Conservation (phyloP, 2,888 invertebrate genomes). For the Macaria notata region DNA sequence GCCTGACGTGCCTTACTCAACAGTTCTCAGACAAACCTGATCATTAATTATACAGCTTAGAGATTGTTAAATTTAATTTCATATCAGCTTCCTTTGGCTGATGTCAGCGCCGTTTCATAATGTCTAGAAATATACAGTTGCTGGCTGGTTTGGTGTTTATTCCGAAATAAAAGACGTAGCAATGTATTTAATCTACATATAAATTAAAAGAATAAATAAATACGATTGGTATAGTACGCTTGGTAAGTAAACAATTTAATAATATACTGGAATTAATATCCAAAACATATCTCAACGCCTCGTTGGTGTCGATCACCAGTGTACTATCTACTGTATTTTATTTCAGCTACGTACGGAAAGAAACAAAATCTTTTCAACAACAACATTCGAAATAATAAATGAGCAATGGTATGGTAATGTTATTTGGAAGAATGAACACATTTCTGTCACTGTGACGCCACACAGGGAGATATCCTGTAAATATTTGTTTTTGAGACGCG, state of each 20-base stretch:
- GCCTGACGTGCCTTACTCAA: conserved; percentile 50
- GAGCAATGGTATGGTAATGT: too few species aligned
- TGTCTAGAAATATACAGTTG: conserved; percentile 8
- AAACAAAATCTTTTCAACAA: too few species aligned
- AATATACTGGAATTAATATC: too few species aligned
- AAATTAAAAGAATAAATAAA: too few species aligned
- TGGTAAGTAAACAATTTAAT: too few species aligned
- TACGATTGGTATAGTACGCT: too few species aligned
- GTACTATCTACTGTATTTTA: too few species aligned
- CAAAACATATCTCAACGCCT: too few species aligned
- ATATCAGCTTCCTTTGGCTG: conserved; percentile 21
- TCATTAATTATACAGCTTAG: conserved; percentile 33
- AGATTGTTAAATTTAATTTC: conserved; percentile 28
- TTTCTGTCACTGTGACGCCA: conserved; percentile 19
- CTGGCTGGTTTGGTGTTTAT: not conserved
- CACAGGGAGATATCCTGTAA: conserved; percentile 29
- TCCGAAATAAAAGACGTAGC: not conserved
- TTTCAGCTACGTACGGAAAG: too few species aligned
- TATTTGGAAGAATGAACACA: too few species aligned
- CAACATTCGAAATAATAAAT: too few species aligned
- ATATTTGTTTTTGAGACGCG: conserved; percentile 19
- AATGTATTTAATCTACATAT: not conserved
- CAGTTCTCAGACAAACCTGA: conserved; percentile 39
- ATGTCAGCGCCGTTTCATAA: conserved; percentile 23
- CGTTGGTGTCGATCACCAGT: too few species aligned